phyloP scores from a whole-genome alignment of 2,888 invertebrate genomes.

The Orthosia cruda region DNA sequence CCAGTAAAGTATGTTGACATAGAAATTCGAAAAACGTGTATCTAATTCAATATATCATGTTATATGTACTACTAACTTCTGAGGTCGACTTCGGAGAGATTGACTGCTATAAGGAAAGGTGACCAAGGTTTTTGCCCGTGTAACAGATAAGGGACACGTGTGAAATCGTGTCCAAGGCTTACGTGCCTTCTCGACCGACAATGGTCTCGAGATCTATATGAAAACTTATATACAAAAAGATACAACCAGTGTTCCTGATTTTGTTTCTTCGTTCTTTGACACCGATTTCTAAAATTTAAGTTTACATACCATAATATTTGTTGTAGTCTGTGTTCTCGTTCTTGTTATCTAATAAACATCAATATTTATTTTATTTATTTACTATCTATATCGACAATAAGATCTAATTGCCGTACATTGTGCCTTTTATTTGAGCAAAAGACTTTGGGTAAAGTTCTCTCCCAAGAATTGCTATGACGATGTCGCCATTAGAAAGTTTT shows the following conservation, averaged over 20 bases:
- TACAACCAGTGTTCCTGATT: too few species aligned
- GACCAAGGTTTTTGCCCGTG: not conserved
- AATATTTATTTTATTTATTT: too few species aligned
- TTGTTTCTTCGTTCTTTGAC: too few species aligned
- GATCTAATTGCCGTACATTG: constrained; percentile 10
- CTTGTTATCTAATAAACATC: not conserved
- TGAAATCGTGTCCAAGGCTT: not conserved
- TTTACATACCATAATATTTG: too few species aligned
- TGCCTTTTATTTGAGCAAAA: not conserved
- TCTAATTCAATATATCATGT: too few species aligned
- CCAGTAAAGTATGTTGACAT: too few species aligned
- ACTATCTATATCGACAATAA: not conserved
- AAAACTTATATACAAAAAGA: too few species aligned
- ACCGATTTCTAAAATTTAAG: too few species aligned
- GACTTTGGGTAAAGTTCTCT: not conserved
- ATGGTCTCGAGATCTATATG: not conserved
- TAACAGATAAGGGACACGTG: not conserved
- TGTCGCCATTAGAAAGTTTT: constrained; percentile 24
- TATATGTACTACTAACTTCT: not conserved
- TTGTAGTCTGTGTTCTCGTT: not conserved
- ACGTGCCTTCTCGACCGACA: not conserved
- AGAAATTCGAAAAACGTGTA: too few species aligned
- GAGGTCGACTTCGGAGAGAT: not conserved
- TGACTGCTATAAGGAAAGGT: not conserved
- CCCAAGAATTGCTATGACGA: not conserved